phyloP scores from a whole-genome alignment of 2,888 invertebrate species.

The Nebria salina region DNA sequence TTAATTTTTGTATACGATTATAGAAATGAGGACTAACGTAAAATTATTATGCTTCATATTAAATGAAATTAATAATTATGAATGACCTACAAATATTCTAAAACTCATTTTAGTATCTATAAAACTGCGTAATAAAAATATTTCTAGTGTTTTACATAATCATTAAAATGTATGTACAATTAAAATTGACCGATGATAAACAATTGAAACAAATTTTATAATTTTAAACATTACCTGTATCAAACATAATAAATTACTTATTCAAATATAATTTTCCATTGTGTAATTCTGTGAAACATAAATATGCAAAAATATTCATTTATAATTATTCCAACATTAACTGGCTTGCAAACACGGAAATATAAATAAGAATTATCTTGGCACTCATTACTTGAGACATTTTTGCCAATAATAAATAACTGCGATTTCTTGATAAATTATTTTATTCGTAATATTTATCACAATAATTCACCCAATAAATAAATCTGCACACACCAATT shows the following conservation, averaged over 20 bases:
- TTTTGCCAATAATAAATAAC: slow-evolving; percentile 1
- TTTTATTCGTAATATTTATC: background rate
- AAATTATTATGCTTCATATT: too few species aligned
- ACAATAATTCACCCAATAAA: background rate
- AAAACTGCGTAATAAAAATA: too few species aligned
- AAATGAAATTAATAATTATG: too few species aligned
- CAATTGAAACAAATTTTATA: too few species aligned
- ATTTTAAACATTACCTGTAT: too few species aligned
- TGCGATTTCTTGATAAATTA: background rate
- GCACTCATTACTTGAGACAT: background rate
- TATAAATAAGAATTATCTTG: background rate
- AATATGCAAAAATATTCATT: background rate
- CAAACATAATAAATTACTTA: background rate
- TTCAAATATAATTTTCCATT: background rate
- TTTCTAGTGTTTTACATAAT: too few species aligned
- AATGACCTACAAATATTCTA: too few species aligned
- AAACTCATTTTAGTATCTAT: too few species aligned
- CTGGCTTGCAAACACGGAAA: background rate
- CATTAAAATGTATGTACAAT: too few species aligned
- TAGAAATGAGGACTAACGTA: background rate
- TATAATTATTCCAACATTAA: background rate
- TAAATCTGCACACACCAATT: too few species aligned
- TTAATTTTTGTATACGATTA: background rate
- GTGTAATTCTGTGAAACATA: background rate
- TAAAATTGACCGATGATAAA: too few species aligned